phyloP scores from a whole-genome alignment of 64 coral and sea anemone genomes.

The Montipora capricornis region DNA sequence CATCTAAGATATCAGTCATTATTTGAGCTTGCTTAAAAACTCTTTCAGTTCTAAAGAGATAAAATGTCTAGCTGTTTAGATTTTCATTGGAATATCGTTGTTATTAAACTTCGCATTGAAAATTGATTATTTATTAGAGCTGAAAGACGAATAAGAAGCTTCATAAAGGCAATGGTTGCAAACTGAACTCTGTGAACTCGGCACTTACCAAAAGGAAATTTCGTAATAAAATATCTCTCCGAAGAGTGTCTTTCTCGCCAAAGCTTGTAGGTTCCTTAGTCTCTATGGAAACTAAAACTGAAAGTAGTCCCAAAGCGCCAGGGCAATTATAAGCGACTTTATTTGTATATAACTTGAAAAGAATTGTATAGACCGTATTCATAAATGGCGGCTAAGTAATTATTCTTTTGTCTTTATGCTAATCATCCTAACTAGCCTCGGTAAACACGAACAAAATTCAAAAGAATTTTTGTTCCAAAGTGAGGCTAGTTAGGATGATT shows the following conservation, averaged over 20 bases:
- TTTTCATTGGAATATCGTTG: background rate
- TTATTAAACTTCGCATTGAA: background rate
- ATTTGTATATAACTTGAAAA: conserved; percentile 14
- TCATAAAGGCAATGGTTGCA: background rate
- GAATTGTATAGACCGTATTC: background rate
- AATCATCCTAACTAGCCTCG: background rate
- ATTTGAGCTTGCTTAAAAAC: background rate
- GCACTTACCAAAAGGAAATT: background rate
- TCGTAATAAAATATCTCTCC: background rate
- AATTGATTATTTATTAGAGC: background rate
- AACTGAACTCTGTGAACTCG: background rate
- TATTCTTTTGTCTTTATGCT: background rate
- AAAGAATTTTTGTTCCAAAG: too few relatives aligned
- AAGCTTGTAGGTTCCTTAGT: background rate
- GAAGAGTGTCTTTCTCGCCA: background rate
- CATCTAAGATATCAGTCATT: background rate
- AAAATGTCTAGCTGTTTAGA: background rate
- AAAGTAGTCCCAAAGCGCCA: background rate
- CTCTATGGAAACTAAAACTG: conserved; percentile 10
- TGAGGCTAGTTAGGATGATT: too few relatives aligned
- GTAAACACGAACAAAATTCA: background rate
- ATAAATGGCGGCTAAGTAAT: background rate
- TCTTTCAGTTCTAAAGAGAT: background rate
- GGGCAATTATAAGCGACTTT: background rate
- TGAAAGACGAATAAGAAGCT: background rate